Evolutionary conservation across 2,113 vertebrate genomes (phyloP), one percentile per base, ranked within the genome.

Genomic region (Ciconia boyciana): DNA sequence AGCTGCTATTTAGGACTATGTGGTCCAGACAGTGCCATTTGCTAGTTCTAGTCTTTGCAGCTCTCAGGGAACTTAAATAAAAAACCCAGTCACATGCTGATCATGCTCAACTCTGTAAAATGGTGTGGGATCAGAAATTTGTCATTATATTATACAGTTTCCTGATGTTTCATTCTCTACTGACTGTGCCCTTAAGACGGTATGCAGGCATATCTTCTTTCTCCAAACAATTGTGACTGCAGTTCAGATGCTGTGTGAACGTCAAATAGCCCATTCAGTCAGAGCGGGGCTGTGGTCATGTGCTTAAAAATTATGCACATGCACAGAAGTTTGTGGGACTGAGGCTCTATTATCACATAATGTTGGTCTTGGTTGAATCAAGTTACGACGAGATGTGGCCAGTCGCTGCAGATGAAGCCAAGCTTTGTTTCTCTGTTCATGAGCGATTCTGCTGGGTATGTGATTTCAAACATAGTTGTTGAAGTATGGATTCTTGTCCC

Each of bases 351-450:
- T 96, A 94, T 92, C 86, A 22, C 87, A 82, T 75, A 71, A 68
- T 43, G 83, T 92, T 94, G 80, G 83, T 96, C 91, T 94, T 90
- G 72, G 81, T 94, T 94, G 80, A 95, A 83, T 92, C 46, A 64
- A 92, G 79, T 95, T 86, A 83, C 1, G 0, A 68, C 0, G 7
- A 93, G 84, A 81, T 89, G 76, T 74, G 60, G 79, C 62, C 68
- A 25, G 71, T 89, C 0, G 4, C 75, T 72, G 86, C 44, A 71
- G 80, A 96, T 91, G 81, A 96, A 94, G 86, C 80, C 64, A 84
- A 89, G 80, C 90, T 91, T 95, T 95, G 76, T 96, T 94, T 92
- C 69, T 81, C 39, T 83, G 71, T 87, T 90, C 8, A 3, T 19
- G 60, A 94, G 60, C 3, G 14, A 71, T 83, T 93, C 41, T 70